These are phyloP conservation scores for Falco naumanni DNA, from an alignment of 2,797 vertebrate species.

Conservation along the genomic window DNA sequence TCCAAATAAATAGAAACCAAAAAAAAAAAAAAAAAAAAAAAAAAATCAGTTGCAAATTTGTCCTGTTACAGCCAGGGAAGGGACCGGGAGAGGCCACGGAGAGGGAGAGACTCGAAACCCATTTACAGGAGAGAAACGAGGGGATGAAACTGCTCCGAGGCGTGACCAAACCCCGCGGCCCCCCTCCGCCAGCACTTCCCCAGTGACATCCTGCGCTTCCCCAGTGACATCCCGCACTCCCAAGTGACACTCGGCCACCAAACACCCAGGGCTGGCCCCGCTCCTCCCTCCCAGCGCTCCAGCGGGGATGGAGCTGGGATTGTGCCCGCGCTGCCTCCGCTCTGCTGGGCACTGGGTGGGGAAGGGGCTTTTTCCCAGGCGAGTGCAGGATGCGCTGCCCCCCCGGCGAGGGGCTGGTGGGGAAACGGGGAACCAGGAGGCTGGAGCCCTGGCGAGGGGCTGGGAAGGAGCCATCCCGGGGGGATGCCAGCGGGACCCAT, in stretches of 20 bases:
- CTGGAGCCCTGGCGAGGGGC: background rate
- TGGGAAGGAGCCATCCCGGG: background rate
- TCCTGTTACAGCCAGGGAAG: constrained; percentile 49
- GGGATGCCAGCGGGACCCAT: too few species aligned
- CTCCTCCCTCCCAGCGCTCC: background rate
- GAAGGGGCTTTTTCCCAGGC: background rate
- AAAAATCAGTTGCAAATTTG: constrained; percentile 50
- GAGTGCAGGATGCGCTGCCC: background rate
- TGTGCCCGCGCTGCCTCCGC: background rate
- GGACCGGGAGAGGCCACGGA: background rate
- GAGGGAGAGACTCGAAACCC: background rate
- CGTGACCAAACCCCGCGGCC: background rate
- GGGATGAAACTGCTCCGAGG: background rate
- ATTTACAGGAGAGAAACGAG: background rate
- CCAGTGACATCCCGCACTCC: too few species aligned
- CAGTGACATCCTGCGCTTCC: background rate
- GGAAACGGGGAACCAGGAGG: constrained; percentile 4
- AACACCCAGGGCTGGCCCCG: background rate
- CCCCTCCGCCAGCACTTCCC: background rate
- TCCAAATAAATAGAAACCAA: constrained; percentile 74
- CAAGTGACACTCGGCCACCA: background rate
- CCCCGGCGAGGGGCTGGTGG: background rate
- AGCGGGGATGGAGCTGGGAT: rapidly evolving
- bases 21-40: background rate
- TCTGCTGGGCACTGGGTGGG: background rate